Conservation (phyloP, 2,113 vertebrate genomes). For the Cyprinodon tularosa region DNA sequence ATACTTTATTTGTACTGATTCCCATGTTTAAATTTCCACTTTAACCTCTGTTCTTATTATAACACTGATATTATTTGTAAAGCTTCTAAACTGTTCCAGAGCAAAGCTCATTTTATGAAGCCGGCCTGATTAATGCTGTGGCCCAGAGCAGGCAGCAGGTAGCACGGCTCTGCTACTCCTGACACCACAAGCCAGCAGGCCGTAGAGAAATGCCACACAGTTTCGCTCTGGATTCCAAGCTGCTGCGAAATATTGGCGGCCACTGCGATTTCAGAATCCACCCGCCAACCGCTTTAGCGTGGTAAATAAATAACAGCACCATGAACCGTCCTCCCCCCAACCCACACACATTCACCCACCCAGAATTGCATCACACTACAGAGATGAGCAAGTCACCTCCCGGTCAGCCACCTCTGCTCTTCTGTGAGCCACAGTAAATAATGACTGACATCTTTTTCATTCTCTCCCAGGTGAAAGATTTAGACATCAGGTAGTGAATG, state of each 20-base stretch:
- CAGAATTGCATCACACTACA: conserved; percentile 65
- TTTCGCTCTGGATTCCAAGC: conserved; percentile 70
- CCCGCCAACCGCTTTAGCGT: conserved; percentile 17
- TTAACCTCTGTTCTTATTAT: neutral
- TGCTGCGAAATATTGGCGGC: conserved; percentile 79
- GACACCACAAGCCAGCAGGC: conserved; percentile 70
- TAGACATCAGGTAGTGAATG: conserved; percentile 56
- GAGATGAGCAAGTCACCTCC: conserved; percentile 57
- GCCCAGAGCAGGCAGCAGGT: conserved; percentile 77
- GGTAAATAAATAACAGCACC: conserved; percentile 68
- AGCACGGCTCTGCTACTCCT: conserved; percentile 68
- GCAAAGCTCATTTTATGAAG: conserved; percentile 14
- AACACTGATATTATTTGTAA: neutral
- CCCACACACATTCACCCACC: neutral
- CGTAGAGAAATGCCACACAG: conserved; percentile 83
- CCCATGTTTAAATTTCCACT: neutral
- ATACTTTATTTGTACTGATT: neutral
- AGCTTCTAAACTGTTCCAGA: neutral
- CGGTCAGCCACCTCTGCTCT: conserved; percentile 62
- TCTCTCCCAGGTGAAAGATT: conserved; percentile 75
- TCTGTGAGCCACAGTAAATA: conserved; percentile 61
- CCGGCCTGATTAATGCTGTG: conserved; percentile 47
- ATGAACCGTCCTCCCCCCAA: neutral
- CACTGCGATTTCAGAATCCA: conserved; percentile 63
- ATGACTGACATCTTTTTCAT: conserved; percentile 70